Evolutionary conservation across 2,888 invertebrate species (phyloP).

Genomic region (Pyrrhia umbra): DNA sequence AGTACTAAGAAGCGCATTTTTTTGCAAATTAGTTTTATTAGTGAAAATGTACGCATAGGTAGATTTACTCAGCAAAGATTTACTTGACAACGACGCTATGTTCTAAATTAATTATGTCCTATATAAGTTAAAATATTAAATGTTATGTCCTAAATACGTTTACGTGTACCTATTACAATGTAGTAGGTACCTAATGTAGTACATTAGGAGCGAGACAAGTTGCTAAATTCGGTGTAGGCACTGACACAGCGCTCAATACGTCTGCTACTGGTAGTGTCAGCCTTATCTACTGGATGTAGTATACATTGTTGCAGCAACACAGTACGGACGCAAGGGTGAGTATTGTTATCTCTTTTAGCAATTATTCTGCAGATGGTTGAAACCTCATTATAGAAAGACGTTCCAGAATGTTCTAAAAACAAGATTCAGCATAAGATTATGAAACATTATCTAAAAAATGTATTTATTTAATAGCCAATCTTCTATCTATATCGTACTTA

Average conservation of each 20-base stretch:
- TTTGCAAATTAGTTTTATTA: too few relatives aligned
- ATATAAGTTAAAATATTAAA: background rate
- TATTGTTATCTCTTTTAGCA: background rate
- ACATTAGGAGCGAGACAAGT: constrained; percentile 11
- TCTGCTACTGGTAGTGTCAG: background rate
- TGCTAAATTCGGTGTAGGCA: background rate
- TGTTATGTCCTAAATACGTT: background rate
- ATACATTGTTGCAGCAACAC: background rate
- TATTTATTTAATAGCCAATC: background rate
- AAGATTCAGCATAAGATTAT: background rate
- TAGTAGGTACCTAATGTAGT: background rate
- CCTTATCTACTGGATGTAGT: background rate
- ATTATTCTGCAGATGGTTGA: background rate
- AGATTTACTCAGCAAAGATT: too few relatives aligned
- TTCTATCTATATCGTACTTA: too few relatives aligned
- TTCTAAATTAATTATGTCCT: background rate
- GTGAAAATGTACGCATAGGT: too few relatives aligned
- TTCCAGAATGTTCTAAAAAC: background rate
- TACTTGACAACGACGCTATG: too few relatives aligned
- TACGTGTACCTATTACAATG: too few relatives aligned
- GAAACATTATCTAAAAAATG: background rate
- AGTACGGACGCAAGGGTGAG: background rate
- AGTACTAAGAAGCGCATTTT: too few relatives aligned
- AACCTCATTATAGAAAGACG: background rate
- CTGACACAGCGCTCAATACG: constrained; percentile 1